Base-by-base conservation (phyloP, 1,140 invertebrate genomes). In the Drosophila pallidifrons region DNA sequence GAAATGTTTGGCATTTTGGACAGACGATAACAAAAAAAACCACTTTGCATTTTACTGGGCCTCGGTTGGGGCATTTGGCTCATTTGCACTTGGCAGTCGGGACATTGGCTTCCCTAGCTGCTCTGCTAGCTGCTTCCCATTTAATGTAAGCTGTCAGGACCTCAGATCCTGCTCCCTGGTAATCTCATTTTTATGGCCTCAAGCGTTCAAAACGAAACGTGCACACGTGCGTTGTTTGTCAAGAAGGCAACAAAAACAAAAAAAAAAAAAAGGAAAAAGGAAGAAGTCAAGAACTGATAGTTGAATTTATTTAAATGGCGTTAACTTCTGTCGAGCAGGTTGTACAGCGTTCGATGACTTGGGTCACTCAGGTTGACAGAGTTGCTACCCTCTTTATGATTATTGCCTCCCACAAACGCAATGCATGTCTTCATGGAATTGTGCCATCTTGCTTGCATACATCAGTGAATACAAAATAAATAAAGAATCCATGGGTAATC, bases 281-380 rank as follows among this genome's bases (percentile, higher is more conserved):
- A 38, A 16, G 30, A 52, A 11, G 52, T 55, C 52, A 52, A n/a
- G 25, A 67, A 52, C 63, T 71, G 77, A 79, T 80, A 75, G 80
- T 88, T 69, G 74, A 88, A 78, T 83, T 88, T 87, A 87, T 87
- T 87, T 80, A 88, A 87, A 87, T 87, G 87, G 60, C 69, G 70
- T 66, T 55, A 61, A 63, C 59, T 76, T 25, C 51, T 76, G 68
- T 7, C 69, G 49, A 61, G 69, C 16, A 59, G 47, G n/a, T 32
- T 63, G n/a, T n/a, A 25, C 35, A 15, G 8, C 35, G 41, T 16
- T 6, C 11, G 38, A n/a, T 38, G 60, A 47, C 47, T 13, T 35
- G 46, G 35, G 13, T 66, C 45, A 47, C n/a, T 3, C 43, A 46
- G 45, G 7, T 55, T 38, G 43, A 38, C 3, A 28, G 20, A 25